Evolutionary conservation across 2,113 vertebrate species (phyloP).

Genomic region (Rhinolophus ferrumequinum): DNA sequence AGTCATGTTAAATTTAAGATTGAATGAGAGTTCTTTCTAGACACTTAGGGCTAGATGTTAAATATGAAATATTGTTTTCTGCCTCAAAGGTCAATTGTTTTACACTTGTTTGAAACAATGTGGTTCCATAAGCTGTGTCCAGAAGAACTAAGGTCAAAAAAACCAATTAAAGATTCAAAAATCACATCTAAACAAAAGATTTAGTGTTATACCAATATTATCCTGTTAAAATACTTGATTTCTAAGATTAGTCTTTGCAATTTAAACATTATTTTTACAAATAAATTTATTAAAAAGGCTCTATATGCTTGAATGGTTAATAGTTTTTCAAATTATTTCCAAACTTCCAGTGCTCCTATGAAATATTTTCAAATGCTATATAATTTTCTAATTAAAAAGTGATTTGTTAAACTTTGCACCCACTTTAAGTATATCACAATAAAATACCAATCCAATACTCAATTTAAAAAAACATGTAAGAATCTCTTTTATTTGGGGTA

Average conservation of each 20-base stretch:
- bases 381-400: background rate
- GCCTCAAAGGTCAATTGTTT: constrained; percentile 20
- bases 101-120: background rate
- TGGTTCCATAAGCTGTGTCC: background rate
- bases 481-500: background rate
- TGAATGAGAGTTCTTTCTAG: background rate
- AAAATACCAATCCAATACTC: background rate
- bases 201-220: background rate
- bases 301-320: background rate
- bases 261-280: background rate
- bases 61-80: background rate
- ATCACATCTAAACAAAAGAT: background rate
- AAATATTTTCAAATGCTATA: background rate
- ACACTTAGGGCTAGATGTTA: background rate
- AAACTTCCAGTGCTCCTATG: background rate
- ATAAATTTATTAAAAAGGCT: background rate
- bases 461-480: background rate
- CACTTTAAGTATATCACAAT: background rate
- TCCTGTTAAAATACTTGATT: background rate
- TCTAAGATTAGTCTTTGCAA: background rate
- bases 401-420: background rate
- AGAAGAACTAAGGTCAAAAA: background rate
- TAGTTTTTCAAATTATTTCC: background rate
- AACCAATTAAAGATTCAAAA: background rate
- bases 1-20: too few species aligned